Evolutionary conservation across 1,140 invertebrate species (phyloP).

Genomic region (Campoletis sonorensis): DNA sequence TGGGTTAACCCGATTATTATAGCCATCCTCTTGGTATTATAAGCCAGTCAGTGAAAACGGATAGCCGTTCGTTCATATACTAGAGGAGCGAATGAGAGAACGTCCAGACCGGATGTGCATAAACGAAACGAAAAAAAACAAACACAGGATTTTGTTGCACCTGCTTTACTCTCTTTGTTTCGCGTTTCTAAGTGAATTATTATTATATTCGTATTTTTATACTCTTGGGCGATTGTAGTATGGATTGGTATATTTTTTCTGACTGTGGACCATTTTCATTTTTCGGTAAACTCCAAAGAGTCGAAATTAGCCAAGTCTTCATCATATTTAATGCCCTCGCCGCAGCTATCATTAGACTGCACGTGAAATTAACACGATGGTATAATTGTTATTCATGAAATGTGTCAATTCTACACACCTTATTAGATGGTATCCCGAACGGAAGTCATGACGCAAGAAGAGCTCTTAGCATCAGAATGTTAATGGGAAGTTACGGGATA

Average conservation of each 20-base stretch:
- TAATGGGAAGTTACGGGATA: conserved; percentile 13
- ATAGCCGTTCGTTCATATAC: conserved; percentile 17
- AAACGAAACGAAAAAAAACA: neutral
- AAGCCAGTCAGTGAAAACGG: conserved; percentile 43
- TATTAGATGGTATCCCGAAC: neutral
- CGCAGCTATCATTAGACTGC: neutral
- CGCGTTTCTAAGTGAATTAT: neutral
- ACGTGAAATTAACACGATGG: neutral
- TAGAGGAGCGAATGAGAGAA: conserved; percentile 20
- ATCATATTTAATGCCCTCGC: neutral
- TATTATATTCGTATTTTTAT: neutral
- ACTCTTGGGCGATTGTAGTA: neutral
- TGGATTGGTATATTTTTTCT: too few species aligned
- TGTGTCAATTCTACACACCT: neutral
- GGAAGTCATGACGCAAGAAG: neutral
- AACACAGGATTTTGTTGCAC: conserved; percentile 16
- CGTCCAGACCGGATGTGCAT: conserved; percentile 27
- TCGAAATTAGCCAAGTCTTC: neutral
- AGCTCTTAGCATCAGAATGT: conserved; percentile 23
- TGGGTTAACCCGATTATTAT: conserved; percentile 57
- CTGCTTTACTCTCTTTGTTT: conserved; percentile 11
- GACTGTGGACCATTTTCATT: too few species aligned
- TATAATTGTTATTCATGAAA: neutral
- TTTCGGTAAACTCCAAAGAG: neutral
- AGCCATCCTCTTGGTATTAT: conserved; percentile 48